A percentile compares a stretch with the other conserved stretches of the same genome.
Conservation (phyloP, 1,140 invertebrate species). For the Diploscapter pachys region DNA sequence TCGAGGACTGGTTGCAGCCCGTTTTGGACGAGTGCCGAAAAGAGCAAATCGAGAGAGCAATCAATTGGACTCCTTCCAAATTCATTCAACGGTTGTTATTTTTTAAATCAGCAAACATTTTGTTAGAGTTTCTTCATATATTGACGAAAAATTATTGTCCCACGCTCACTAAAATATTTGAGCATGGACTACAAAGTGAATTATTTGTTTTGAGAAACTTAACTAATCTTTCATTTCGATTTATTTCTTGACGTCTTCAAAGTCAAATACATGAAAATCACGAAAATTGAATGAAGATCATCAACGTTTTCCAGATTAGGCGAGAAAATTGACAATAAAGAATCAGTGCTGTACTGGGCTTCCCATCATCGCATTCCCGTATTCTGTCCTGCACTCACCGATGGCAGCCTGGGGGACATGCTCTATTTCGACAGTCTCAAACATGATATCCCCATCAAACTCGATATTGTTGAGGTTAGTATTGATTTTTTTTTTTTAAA, state of each 20-base stretch:
- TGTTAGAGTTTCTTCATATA: too few relatives aligned
- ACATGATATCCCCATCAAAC: constrained; percentile 81
- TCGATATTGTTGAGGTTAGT: constrained; percentile 82
- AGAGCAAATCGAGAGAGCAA: constrained; percentile 72
- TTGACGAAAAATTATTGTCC: too few relatives aligned
- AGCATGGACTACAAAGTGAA: too few relatives aligned
- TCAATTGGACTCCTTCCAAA: constrained; percentile 78
- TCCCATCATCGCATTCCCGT: constrained; percentile 95
- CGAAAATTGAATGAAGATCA: too few relatives aligned
- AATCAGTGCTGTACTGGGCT: constrained; percentile 96
- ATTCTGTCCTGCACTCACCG: constrained; percentile 94
- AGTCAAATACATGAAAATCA: too few relatives aligned
- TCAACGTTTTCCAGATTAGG: constrained; percentile 68
- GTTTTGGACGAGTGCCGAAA: constrained; percentile 83
- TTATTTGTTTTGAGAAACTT: too few relatives aligned
- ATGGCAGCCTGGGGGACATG: constrained; percentile 98
- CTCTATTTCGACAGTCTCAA: constrained; percentile 96
- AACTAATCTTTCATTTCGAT: too few relatives aligned
- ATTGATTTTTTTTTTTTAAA: constrained; percentile 22
- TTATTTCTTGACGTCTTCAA: too few relatives aligned
- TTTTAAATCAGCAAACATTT: too few relatives aligned
- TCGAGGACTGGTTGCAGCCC: constrained; percentile 97
- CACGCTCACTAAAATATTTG: too few relatives aligned
- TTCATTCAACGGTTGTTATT: constrained; percentile 23
- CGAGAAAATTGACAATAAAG: constrained; percentile 81